A percentile compares a stretch with the other conserved stretches of the same genome.
phyloP scores from a whole-genome alignment of 1,140 invertebrate species.

The Ectropis grisescens region DNA sequence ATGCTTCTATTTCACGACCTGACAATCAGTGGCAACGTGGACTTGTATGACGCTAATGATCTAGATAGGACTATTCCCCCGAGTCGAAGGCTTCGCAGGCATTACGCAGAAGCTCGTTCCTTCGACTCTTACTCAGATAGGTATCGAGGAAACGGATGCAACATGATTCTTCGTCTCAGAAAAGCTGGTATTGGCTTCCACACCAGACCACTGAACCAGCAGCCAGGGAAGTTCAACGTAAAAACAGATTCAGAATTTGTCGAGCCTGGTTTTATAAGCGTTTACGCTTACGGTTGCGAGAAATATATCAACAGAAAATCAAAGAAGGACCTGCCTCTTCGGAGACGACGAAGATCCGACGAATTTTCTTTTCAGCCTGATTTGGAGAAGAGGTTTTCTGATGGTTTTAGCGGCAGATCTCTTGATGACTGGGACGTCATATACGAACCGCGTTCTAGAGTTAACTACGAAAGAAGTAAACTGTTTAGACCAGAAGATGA shows the following conservation, averaged over 20 bases:
- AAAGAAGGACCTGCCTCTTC: constrained; percentile 53
- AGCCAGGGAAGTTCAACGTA: constrained; percentile 78
- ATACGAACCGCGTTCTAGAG: constrained; percentile 41
- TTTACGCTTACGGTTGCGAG: constrained; percentile 86
- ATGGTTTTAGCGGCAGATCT: constrained; percentile 45
- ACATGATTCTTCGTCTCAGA: constrained; percentile 82
- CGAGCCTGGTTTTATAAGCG: constrained; percentile 85
- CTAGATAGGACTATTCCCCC: constrained; percentile 42
- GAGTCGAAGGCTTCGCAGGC: constrained; percentile 29
- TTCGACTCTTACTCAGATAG: constrained; percentile 33
- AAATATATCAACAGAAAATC: constrained; percentile 63
- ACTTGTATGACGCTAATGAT: constrained; percentile 70
- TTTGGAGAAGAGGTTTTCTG: constrained; percentile 20
- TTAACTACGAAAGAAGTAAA: constrained; percentile 57
- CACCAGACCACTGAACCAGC: constrained; percentile 61
- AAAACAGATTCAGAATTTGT: constrained; percentile 86
- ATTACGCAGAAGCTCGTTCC: constrained; percentile 52
- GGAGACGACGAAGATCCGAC: constrained; percentile 43
- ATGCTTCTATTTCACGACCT: constrained; percentile 83
- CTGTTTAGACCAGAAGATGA: constrained; percentile 57
- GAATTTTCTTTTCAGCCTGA: constrained; percentile 49
- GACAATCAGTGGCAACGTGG: constrained; percentile 81
- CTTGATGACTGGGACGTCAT: constrained; percentile 46
- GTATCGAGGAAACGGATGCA: constrained; percentile 71
- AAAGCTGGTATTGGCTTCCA: constrained; percentile 83